These are phyloP conservation scores for Acrocephalus scirpaceus DNA, from an alignment of 2,797 vertebrate species.

Conservation along the genomic window DNA sequence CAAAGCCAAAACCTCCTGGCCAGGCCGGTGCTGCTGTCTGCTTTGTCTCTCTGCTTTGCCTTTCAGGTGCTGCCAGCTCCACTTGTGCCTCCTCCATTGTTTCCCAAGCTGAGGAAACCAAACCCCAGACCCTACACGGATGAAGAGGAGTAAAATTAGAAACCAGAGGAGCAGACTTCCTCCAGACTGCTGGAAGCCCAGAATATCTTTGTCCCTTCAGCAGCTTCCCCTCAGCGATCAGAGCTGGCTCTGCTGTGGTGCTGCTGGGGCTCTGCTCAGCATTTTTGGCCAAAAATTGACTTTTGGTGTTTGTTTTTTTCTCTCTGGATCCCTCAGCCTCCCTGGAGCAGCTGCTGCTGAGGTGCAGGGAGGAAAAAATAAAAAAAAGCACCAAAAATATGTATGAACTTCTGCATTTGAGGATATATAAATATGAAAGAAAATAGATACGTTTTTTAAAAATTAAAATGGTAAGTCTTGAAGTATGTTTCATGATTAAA, in stretches of 20 bases:
- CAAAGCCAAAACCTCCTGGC: not conserved
- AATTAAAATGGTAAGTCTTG: too few relatives aligned
- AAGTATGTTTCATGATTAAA: too few relatives aligned
- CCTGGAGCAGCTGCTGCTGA: not conserved
- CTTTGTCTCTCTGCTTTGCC: not conserved
- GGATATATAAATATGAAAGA: too few relatives aligned
- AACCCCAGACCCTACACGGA: not conserved
- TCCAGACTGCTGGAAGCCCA: not conserved
- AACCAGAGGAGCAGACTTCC: slow-evolving; percentile 36
- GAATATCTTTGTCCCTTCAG: not conserved
- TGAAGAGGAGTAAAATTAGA: slow-evolving; percentile 28
- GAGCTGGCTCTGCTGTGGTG: not conserved
- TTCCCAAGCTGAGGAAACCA: slow-evolving; percentile 44
- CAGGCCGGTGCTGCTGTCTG: not conserved
- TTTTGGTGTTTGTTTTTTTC: not conserved
- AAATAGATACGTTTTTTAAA: too few relatives aligned
- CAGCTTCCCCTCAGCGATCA: not conserved
- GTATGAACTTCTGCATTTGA: too few relatives aligned
- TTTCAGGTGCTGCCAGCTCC: not conserved
- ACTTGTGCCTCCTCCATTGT: not conserved
- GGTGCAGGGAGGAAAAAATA: not conserved
- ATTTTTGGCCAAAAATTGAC: accelerated
- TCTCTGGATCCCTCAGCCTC: not conserved
- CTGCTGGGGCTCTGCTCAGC: not conserved
- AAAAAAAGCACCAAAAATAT: too few relatives aligned